phyloP scores from a whole-genome alignment of 2,113 vertebrate genomes.

The Daboia siamensis region DNA sequence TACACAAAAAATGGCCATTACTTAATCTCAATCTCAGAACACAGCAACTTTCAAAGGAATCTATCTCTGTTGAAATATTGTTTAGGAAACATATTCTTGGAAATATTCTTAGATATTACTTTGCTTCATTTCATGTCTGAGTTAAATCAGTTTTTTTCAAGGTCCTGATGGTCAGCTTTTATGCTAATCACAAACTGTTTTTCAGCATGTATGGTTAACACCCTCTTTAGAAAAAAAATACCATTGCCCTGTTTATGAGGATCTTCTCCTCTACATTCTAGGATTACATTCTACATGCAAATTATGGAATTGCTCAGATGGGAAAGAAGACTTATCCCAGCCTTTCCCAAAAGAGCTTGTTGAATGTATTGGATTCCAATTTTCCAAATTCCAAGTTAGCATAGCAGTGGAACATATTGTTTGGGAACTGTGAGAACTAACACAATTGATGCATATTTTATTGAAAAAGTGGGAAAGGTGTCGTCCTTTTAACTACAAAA shows the following conservation, averaged over 20 bases:
- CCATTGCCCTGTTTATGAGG: neutral
- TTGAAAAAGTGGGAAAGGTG: neutral
- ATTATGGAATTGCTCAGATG: neutral
- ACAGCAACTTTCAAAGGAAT: neutral
- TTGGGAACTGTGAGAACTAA: neutral
- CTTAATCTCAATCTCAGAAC: neutral
- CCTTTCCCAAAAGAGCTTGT: neutral
- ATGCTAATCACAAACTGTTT: neutral
- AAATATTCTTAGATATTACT: neutral
- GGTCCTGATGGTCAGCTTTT: no score
- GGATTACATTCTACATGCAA: neutral
- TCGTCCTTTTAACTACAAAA: neutral
- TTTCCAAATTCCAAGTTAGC: neutral
- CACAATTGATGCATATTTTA: neutral
- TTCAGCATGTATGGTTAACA: neutral
- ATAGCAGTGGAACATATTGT: neutral
- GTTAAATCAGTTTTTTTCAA: no score
- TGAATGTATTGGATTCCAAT: neutral
- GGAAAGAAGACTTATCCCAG: neutral
- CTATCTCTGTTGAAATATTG: neutral
- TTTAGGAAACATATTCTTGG: neutral
- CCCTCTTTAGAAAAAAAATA: neutral
- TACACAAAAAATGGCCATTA: neutral
- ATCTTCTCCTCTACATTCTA: neutral
- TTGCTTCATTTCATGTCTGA: neutral